Conservation (phyloP, 1,140 invertebrate species). For the Diploscapter pachys region DNA sequence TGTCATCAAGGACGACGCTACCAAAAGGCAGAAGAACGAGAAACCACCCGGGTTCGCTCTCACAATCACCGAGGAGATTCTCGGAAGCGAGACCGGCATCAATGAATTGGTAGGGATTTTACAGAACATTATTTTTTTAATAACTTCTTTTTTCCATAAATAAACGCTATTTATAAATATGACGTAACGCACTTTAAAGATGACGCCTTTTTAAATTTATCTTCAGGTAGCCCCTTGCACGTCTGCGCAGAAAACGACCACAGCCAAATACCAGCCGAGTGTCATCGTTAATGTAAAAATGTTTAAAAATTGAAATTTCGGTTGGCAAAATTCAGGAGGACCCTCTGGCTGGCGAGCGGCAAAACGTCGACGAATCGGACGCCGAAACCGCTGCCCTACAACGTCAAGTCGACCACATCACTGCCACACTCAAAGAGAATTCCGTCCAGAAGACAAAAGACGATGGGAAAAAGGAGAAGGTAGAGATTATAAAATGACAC, state of each 20-base stretch:
- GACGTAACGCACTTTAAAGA: too few species aligned
- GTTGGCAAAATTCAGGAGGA: slow-evolving; percentile 17
- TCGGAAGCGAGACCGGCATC: not conserved
- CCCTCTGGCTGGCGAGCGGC: slow-evolving; percentile 2
- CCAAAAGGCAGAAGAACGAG: slow-evolving; percentile 63
- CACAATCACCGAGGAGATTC: slow-evolving; percentile 12
- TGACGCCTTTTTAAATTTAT: not conserved
- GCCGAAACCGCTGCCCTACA: too few species aligned
- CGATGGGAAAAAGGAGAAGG: not conserved
- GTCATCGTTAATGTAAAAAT: slow-evolving; percentile 21
- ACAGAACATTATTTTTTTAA: not conserved
- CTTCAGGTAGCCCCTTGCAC: not conserved
- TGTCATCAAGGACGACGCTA: slow-evolving; percentile 70
- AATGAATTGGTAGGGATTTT: not conserved
- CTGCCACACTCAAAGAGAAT: too few species aligned
- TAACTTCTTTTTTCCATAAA: not conserved
- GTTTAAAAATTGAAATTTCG: not conserved
- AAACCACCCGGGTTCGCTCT: slow-evolving; percentile 17
- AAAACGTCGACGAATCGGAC: too few species aligned
- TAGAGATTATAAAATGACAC: not conserved
- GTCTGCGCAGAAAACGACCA: not conserved
- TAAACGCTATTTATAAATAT: not conserved
- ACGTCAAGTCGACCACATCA: too few species aligned
- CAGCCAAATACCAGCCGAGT: slow-evolving; percentile 15
- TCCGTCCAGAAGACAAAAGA: slow-evolving; percentile 1